phyloP scores from a whole-genome alignment of 2,797 vertebrate genomes.

The Helarctos malayanus region DNA sequence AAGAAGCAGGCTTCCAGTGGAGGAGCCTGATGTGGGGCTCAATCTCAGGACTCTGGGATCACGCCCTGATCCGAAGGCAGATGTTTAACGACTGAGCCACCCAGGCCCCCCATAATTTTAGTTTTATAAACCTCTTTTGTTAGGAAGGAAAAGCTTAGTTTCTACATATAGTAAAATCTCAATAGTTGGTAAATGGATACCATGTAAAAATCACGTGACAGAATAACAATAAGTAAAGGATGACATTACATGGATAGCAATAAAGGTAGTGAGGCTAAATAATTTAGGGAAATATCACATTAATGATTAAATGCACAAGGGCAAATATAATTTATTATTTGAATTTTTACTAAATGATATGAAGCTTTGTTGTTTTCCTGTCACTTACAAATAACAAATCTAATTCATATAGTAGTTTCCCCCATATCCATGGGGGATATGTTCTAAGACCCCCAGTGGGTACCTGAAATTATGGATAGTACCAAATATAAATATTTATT shows the following conservation, averaged over 20 bases:
- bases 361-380: constrained; percentile 23
- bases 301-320: constrained; percentile 57
- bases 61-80: too few relatives aligned
- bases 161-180: neutral
- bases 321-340: constrained; percentile 60
- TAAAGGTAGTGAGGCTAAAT: constrained; percentile 47
- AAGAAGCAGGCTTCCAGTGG: too few relatives aligned
- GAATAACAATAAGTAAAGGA: constrained; percentile 9
- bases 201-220: constrained; percentile 13
- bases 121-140: neutral
- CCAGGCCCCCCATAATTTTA: neutral
- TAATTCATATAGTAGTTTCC: neutral
- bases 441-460: neutral
- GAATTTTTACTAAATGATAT: constrained; percentile 43
- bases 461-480: neutral
- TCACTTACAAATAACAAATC: constrained; percentile 14
- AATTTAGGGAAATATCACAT: constrained; percentile 24
- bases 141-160: constrained; percentile 25
- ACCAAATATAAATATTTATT: neutral
- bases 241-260: neutral
- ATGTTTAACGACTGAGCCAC: too few relatives aligned
- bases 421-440: neutral
- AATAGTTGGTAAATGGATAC: neutral
- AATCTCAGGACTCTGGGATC: too few relatives aligned
- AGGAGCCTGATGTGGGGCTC: too few relatives aligned